Conservation (phyloP, 2,888 invertebrate genomes). For the Gari tellinella region DNA sequence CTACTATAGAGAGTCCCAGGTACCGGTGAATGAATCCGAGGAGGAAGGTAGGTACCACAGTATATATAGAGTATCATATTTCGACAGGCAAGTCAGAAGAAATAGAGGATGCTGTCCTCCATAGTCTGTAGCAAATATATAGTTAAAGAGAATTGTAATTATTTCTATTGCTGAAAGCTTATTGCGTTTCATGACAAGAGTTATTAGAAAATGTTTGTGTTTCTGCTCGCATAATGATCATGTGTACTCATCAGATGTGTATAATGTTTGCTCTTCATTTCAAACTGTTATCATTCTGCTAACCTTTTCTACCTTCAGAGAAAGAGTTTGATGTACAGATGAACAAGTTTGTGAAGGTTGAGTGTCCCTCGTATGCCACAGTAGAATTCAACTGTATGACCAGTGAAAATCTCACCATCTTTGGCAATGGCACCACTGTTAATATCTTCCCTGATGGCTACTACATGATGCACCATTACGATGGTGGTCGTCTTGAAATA, state of each 20-base stretch:
- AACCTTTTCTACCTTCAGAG: slow-evolving; percentile 14
- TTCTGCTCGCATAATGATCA: too few species aligned
- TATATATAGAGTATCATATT: too few species aligned
- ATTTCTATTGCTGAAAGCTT: too few species aligned
- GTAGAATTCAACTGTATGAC: slow-evolving; percentile 82
- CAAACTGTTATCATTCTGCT: too few species aligned
- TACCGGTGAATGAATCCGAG: slow-evolving; percentile 56
- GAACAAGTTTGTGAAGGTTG: slow-evolving; percentile 81
- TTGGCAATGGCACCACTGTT: slow-evolving; percentile 81
- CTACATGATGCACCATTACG: slow-evolving; percentile 79
- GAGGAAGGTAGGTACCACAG: slow-evolving; percentile 8
- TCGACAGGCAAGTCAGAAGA: too few species aligned
- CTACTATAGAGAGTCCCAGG: slow-evolving; percentile 76
- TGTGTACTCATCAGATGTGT: too few species aligned
- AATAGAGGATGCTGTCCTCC: too few species aligned
- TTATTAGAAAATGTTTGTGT: too few species aligned
- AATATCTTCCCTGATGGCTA: slow-evolving; percentile 81
- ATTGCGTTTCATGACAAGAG: too few species aligned
- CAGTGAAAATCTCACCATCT: slow-evolving; percentile 81
- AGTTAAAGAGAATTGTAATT: too few species aligned
- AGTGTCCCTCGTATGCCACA: slow-evolving; percentile 83
- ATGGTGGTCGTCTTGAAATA: slow-evolving; percentile 79
- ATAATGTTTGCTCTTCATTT: too few species aligned
- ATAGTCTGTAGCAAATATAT: too few species aligned
- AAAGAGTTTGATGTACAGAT: slow-evolving; percentile 61